phyloP scores from a whole-genome alignment of 2,888 invertebrate genomes.

The Chelonus formosanus region DNA sequence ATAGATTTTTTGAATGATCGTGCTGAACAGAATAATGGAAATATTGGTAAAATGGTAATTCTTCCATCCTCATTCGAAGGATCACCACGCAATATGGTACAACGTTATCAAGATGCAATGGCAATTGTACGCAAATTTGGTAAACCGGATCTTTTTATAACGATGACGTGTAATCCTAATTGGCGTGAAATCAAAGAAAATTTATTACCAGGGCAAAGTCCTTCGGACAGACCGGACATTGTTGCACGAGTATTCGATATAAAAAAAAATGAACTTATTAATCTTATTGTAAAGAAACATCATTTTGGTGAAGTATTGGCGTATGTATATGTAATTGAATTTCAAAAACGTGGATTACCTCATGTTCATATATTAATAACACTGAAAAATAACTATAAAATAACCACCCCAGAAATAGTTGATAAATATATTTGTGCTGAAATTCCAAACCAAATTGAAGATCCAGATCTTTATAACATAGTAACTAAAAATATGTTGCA shows the following conservation, averaged over 20 bases:
- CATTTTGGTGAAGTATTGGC: slow-evolving; percentile 40
- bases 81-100: slow-evolving; percentile 27
- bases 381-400: slow-evolving; percentile 38
- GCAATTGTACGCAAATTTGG: slow-evolving; percentile 21
- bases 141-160: slow-evolving; percentile 32
- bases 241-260: slow-evolving; percentile 36
- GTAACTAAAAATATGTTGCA: slow-evolving; percentile 38
- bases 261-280: slow-evolving; percentile 32
- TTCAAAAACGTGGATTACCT: slow-evolving; percentile 42
- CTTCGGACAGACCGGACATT: slow-evolving; percentile 41
- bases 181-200: slow-evolving; percentile 43
- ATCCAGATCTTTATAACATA: slow-evolving; percentile 36
- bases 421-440: slow-evolving; percentile 49
- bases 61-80: slow-evolving; percentile 25
- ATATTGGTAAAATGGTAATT: slow-evolving; percentile 21
- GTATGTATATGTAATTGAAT: slow-evolving; percentile 40
- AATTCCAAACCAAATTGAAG: slow-evolving; percentile 49
- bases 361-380: slow-evolving; percentile 42
- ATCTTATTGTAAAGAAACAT: slow-evolving; percentile 32
- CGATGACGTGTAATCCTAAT: slow-evolving; percentile 56
- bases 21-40: slow-evolving; percentile 26
- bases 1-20: slow-evolving; percentile 10
- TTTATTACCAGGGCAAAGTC: slow-evolving; percentile 35
- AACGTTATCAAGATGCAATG: slow-evolving; percentile 29
- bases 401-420: slow-evolving; percentile 39